Percentiles rank a stretch among this genome's conserved stretches.
Conservation (phyloP, 64 coral and sea anemone genomes). For the Montipora foliosa region DNA sequence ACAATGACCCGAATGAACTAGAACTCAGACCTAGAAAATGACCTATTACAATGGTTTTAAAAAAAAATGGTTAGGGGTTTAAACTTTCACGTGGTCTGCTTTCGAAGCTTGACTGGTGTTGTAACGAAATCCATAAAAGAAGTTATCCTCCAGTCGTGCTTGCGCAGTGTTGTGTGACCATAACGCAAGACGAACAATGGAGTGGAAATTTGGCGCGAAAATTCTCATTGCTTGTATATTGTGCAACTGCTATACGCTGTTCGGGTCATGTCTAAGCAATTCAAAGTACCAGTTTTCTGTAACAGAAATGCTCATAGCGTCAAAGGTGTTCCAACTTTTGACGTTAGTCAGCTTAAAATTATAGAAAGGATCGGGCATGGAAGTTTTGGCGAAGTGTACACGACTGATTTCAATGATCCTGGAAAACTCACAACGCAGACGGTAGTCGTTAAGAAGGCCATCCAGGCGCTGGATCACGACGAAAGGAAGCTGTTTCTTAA, state of each 20-base stretch:
- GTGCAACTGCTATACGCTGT: neutral
- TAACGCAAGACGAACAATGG: neutral
- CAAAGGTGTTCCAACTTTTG: neutral
- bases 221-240: neutral
- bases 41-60: neutral
- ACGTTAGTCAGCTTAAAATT: neutral
- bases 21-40: neutral
- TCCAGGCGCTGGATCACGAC: slow-evolving; percentile 9
- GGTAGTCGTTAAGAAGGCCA: neutral
- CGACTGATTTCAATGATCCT: neutral
- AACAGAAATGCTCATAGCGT: neutral
- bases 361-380: slow-evolving; percentile 9
- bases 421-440: neutral
- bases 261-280: neutral
- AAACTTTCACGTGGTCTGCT: neutral
- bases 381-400: slow-evolving; percentile 28
- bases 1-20: too few relatives aligned
- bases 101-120: too few relatives aligned
- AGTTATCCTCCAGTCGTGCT: neutral
- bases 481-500: slow-evolving; percentile 38
- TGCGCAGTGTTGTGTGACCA: neutral
- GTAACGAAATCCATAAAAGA: neutral
- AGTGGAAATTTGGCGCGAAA: slow-evolving; percentile 4
- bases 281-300: slow-evolving; percentile 21
- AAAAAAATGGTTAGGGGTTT: neutral